Evolutionary conservation across 2,888 invertebrate genomes (phyloP).

Genomic region (Cheilosia urbana): DNA sequence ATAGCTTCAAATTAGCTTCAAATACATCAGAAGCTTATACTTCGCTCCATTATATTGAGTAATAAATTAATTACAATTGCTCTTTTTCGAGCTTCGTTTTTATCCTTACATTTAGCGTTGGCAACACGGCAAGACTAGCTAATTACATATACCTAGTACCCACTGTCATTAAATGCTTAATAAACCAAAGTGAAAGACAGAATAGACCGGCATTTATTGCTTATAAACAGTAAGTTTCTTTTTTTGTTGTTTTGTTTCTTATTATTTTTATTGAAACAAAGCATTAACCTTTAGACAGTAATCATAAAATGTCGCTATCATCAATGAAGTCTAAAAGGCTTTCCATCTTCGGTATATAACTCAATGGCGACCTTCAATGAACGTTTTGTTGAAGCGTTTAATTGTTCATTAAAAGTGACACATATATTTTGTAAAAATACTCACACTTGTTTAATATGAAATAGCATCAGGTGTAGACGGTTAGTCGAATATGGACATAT

Average conservation of each 20-base stretch:
- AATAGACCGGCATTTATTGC: neutral
- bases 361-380: neutral
- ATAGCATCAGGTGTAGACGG: too few relatives aligned
- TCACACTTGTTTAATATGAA: too few relatives aligned
- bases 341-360: neutral
- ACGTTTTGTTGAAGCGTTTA: too few relatives aligned
- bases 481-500: too few relatives aligned
- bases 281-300: neutral
- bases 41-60: too few relatives aligned
- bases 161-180: slow-evolving; percentile 6
- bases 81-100: neutral
- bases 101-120: neutral
- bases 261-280: neutral
- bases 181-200: neutral
- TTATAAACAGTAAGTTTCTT: neutral
- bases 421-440: too few relatives aligned
- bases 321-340: neutral
- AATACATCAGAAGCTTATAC: too few relatives aligned
- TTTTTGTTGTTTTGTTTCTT: neutral
- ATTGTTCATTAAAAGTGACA: neutral
- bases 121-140: neutral
- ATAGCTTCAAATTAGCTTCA: too few relatives aligned
- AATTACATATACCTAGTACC: neutral
- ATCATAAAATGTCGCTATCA: neutral
- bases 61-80: too few relatives aligned